Evolutionary conservation across 2,113 vertebrate genomes (phyloP).

Genomic region (Macroglossus sobrinus): DNA sequence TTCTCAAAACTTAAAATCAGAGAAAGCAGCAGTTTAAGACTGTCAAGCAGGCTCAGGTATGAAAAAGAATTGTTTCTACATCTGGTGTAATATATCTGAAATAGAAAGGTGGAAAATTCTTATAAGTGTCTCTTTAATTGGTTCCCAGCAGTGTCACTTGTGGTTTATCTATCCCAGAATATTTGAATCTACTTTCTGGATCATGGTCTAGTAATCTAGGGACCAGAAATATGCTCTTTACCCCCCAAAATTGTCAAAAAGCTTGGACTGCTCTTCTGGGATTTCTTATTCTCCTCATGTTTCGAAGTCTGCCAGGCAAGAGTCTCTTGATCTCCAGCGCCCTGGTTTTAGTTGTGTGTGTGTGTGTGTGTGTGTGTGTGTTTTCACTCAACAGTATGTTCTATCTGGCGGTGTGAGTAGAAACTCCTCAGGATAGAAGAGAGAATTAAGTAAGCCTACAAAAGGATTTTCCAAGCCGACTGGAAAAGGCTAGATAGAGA

Average conservation of each 20-base stretch:
- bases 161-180: background rate
- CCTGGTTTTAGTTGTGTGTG: background rate
- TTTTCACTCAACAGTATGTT: background rate
- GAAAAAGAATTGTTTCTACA: constrained; percentile 28
- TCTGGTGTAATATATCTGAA: background rate
- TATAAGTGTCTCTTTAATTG: background rate
- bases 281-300: background rate
- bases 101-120: background rate
- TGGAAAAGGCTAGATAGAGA: background rate
- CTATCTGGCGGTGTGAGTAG: background rate
- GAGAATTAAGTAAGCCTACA: background rate
- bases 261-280: background rate
- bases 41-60: constrained; percentile 47
- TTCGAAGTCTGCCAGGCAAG: background rate
- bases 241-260: background rate
- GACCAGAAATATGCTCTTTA: constrained; percentile 27
- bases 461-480: background rate
- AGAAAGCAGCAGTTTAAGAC: constrained; percentile 27
- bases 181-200: constrained; percentile 20
- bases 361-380: too few relatives aligned
- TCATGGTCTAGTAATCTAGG: constrained; percentile 27
- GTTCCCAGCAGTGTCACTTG: background rate
- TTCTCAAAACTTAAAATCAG: constrained; percentile 66
- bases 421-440: background rate
- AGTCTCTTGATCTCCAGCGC: background rate